Evolutionary conservation across 2,113 vertebrate genomes (phyloP).

Genomic region (Eptesicus fuscus): DNA sequence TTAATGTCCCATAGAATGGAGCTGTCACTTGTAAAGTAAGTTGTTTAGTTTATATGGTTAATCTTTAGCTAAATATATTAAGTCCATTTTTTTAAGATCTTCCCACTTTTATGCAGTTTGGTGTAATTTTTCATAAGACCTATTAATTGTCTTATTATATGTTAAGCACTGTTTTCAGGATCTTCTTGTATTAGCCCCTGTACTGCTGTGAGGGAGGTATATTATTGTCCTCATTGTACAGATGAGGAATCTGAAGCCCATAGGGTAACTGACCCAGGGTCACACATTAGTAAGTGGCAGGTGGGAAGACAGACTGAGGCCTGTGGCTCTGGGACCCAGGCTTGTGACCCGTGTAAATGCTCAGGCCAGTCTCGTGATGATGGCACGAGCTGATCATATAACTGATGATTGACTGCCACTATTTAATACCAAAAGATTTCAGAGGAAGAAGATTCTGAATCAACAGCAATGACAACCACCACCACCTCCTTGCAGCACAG

Average conservation of each 20-base stretch:
- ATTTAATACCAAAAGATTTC: neutral
- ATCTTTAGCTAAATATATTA: neutral
- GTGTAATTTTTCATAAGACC: neutral
- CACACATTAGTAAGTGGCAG: neutral
- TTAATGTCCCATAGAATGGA: neutral
- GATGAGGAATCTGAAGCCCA: neutral
- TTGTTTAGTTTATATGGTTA: neutral
- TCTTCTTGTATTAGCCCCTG: neutral
- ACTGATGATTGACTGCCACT: neutral
- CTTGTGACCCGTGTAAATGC: too few relatives aligned
- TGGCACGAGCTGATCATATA: neutral
- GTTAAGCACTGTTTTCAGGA: neutral
- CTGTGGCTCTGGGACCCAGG: neutral
- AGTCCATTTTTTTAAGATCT: slow-evolving; percentile 11
- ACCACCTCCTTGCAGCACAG: neutral
- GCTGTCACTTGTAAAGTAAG: neutral
- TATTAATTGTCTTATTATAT: neutral
- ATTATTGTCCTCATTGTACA: neutral
- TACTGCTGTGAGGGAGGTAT: neutral
- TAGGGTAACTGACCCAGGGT: neutral
- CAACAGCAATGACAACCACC: neutral
- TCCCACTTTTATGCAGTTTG: neutral
- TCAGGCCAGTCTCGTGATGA: neutral
- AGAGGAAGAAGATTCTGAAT: neutral
- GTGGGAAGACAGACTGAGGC: neutral